A percentile compares a stretch with the other conserved stretches of the same genome.
phyloP scores from a whole-genome alignment of 1,140 invertebrate species.

The Meloidogyne exigua region DNA sequence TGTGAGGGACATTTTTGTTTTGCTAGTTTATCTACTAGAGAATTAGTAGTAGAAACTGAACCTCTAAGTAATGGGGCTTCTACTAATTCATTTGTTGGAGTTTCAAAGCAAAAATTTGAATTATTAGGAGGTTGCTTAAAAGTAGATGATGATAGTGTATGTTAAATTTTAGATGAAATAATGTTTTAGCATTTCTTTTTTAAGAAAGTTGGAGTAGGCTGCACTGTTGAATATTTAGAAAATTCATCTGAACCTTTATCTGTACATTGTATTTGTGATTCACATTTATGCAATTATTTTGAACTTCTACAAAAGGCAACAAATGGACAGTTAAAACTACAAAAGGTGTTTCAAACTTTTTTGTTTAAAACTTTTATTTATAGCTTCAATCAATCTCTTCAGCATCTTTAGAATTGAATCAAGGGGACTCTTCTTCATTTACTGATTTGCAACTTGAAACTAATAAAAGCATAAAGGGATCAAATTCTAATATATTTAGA shows the following conservation, averaged over 20 bases:
- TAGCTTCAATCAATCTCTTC: not conserved
- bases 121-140: constrained; percentile 61
- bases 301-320: constrained; percentile 6
- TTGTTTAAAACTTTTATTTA: not conserved
- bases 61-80: constrained; percentile 23
- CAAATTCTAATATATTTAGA: not conserved
- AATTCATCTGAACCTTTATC: constrained; percentile 51
- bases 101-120: constrained; percentile 49
- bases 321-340: constrained; percentile 6
- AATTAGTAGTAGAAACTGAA: constrained; percentile 55
- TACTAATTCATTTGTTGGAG: constrained; percentile 33
- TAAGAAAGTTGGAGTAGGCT: constrained; percentile 58
- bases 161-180: not conserved
- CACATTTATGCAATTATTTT: constrained; percentile 61
- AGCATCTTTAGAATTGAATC: not conserved
- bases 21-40: constrained; percentile 57
- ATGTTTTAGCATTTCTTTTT: constrained; percentile 29
- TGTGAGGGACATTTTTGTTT: constrained; percentile 63
- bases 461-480: too few species aligned
- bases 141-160: constrained; percentile 60
- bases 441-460: not conserved
- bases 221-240: constrained; percentile 56
- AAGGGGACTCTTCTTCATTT: not conserved
- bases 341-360: not conserved
- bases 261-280: constrained; percentile 61